Evolutionary conservation across 1,140 invertebrate genomes (phyloP).

Genomic region (Oscheius sp.): DNA sequence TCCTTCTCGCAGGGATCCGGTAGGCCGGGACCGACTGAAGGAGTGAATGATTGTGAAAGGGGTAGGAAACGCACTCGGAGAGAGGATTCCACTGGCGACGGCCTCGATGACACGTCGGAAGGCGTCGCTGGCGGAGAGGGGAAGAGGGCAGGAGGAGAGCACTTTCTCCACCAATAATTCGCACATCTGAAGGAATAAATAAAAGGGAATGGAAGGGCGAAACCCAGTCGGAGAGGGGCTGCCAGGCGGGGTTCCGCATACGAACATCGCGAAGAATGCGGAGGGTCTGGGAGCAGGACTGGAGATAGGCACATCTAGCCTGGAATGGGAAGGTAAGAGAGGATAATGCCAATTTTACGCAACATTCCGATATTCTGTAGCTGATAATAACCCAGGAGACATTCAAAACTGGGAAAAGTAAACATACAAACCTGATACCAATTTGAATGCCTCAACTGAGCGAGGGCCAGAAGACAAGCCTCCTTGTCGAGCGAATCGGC

Average conservation of each 20-base stretch:
- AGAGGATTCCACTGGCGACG: constrained; percentile 6
- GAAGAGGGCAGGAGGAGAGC: neutral
- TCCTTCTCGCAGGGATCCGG: constrained; percentile 13
- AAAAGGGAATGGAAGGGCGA: neutral
- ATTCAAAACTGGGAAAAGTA: too few species aligned
- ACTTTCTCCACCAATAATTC: constrained; percentile 9
- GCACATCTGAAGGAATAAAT: constrained; percentile 3
- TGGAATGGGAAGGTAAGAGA: neutral
- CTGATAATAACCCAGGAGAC: too few species aligned
- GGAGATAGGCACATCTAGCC: neutral
- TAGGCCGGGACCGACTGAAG: constrained; percentile 14
- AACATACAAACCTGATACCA: constrained; percentile 10
- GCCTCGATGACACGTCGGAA: constrained; percentile 22
- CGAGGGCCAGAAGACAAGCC: neutral
- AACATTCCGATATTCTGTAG: neutral
- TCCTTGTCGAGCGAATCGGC: neutral
- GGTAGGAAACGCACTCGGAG: constrained; percentile 3
- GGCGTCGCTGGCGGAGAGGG: neutral
- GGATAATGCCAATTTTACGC: neutral
- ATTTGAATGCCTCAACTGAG: neutral
- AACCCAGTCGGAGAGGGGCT: constrained; percentile 7
- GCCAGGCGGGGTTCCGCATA: neutral
- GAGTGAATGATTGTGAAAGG: neutral
- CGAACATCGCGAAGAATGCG: neutral
- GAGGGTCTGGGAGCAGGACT: neutral